Base-by-base conservation (phyloP, 2,113 vertebrate genomes). In the Ictidomys tridecemlineatus region DNA sequence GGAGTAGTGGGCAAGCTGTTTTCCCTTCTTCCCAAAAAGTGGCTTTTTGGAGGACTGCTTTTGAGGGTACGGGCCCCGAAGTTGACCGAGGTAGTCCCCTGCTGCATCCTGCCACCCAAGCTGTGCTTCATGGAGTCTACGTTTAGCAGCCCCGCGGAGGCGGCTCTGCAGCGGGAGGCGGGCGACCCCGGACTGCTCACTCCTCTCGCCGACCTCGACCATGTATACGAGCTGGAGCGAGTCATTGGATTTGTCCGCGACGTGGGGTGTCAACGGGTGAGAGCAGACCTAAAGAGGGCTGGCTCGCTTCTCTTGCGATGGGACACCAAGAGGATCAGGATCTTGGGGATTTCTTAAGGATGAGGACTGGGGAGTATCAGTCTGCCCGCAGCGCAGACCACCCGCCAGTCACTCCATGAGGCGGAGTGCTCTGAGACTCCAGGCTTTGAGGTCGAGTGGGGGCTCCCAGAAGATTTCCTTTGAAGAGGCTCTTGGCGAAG, bases 71-170 rank as follows among this genome's bases (percentile, higher is more conserved):
- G 12, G 63, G 4, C 3, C 24, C 74, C 61, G 56, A 70, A 73
- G 26, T 69, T 76, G 76, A 12, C n/a, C 7, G 34, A 73, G 67
- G 67, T 61, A 73, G 22, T 6, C 14, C 48, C 7, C 37, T 1
- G 8, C 58, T 74, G 53, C 67, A 28, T 82, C 51, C 39, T 5
- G 11, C 48, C 42, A 72, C 12, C 32, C 39, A 32, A n/a, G 45
- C 74, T 37, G 77, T 67, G 39, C 58, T n/a, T 63, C 88, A 99
- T 99, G 99, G 98, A 98, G 58, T 28, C 98, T 6, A 92, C 98
- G 8, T 99, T 99, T 97, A 99, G 98, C 98, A 98, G 97, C 34
- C 97, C 98, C 0, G 98, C 98, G 10, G 98, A 96, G 87, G 98
- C 93, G 0, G 98, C 84, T 39, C 96, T 99, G 86, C 96, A 97